Percentiles rank a stretch among this genome's conserved stretches.
Evolutionary conservation across 2,113 vertebrate genomes (phyloP).

Genomic region (Passer montanus): DNA sequence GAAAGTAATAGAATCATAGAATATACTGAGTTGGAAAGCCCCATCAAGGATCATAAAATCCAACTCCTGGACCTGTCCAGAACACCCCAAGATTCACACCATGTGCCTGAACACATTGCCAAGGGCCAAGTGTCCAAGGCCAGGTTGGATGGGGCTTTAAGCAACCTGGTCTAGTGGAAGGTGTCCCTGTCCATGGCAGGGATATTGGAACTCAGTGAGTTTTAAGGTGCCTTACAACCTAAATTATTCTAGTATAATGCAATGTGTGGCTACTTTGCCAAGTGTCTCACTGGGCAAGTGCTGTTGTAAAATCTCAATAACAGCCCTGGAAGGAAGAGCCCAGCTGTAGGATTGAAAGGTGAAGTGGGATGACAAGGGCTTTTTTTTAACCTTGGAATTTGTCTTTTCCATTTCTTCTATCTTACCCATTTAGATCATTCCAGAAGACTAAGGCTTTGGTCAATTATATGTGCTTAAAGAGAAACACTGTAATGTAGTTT

Average conservation of each 20-base stretch:
- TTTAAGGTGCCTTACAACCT: not conserved
- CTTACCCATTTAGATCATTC: not conserved
- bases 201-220: not conserved
- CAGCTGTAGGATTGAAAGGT: not conserved
- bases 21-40: not conserved
- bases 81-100: not conserved
- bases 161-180: not conserved
- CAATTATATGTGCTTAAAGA: conserved; percentile 10
- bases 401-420: not conserved
- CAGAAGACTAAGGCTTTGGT: conserved; percentile 33
- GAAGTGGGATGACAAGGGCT: not conserved
- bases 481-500: conserved; percentile 37
- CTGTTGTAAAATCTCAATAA: not conserved
- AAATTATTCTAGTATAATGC: not conserved
- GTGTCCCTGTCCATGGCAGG: not conserved
- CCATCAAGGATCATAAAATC: not conserved
- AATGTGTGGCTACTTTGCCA: rapidly evolving
- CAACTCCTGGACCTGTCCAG: not conserved
- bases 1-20: not conserved
- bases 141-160: not conserved
- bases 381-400: not conserved
- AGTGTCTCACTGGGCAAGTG: not conserved
- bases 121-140: not conserved
- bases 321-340: not conserved
- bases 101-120: not conserved